Conservation (phyloP, 2,888 invertebrate genomes). For the Tridacna gigas region DNA sequence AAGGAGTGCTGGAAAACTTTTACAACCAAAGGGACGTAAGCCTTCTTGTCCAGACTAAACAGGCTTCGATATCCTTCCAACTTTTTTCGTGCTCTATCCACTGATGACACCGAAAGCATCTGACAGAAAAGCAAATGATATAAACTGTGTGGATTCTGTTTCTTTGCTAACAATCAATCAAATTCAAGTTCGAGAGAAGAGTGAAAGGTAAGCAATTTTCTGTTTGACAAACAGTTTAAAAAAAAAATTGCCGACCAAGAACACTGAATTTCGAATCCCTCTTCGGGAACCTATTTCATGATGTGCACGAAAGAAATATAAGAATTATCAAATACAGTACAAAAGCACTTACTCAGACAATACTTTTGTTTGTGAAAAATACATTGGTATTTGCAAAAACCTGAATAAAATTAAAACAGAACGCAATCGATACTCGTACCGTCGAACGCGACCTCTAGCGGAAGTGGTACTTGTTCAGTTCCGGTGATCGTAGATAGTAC, state of each 20-base stretch:
- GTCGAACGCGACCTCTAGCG: slow-evolving; percentile 53
- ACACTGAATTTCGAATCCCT: background rate
- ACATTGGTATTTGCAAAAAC: slow-evolving; percentile 22
- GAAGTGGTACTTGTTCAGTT: slow-evolving; percentile 36
- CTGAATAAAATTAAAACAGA: slow-evolving; percentile 43
- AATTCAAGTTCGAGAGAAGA: too few species aligned
- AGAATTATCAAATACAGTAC: background rate
- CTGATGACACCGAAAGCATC: too few species aligned
- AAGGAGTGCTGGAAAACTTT: too few species aligned
- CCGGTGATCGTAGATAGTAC: slow-evolving; percentile 18
- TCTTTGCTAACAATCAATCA: too few species aligned
- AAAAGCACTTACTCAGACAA: slow-evolving; percentile 19
- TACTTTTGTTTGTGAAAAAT: background rate
- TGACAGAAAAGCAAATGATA: too few species aligned
- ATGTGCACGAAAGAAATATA: background rate
- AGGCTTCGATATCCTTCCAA: too few species aligned
- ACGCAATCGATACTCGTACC: slow-evolving; percentile 56
- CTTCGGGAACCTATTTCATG: background rate
- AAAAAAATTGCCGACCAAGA: background rate
- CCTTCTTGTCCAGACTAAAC: too few species aligned
- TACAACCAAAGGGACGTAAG: too few species aligned
- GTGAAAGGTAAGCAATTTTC: too few species aligned
- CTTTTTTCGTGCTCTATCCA: too few species aligned
- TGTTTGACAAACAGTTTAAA: background rate
- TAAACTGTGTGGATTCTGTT: too few species aligned